Conservation (phyloP, 2,888 invertebrate genomes). For the Caenorhabditis drosophilae region DNA sequence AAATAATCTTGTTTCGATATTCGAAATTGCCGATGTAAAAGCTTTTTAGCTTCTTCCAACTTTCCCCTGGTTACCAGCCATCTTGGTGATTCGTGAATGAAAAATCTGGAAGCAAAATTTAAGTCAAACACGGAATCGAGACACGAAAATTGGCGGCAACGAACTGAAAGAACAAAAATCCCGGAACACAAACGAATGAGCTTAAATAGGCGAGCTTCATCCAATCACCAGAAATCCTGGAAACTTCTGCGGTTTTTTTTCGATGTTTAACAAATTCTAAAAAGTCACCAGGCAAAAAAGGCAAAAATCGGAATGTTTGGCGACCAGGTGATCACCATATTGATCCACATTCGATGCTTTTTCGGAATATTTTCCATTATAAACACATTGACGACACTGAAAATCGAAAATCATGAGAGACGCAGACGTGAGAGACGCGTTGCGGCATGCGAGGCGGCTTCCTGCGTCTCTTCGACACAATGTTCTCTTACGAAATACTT, state of each 20-base stretch:
- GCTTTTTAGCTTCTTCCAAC: slow-evolving; percentile 54
- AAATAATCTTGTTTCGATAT: slow-evolving; percentile 34
- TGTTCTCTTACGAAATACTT: slow-evolving; percentile 34
- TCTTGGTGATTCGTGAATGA: slow-evolving; percentile 49
- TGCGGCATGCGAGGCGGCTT: too few species aligned
- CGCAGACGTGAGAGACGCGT: too few species aligned
- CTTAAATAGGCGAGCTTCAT: slow-evolving; percentile 23
- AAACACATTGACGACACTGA: slow-evolving; percentile 55
- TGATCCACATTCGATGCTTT: slow-evolving; percentile 58
- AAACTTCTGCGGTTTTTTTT: too few species aligned
- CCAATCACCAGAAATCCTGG: slow-evolving; percentile 27
- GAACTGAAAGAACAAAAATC: slow-evolving; percentile 35
- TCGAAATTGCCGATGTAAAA: slow-evolving; percentile 31
- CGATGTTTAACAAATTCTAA: not conserved
- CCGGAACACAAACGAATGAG: slow-evolving; percentile 36
- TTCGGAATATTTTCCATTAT: slow-evolving; percentile 64
- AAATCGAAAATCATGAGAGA: not conserved
- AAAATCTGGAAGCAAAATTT: slow-evolving; percentile 21
- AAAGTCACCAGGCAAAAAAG: slow-evolving; percentile 46
- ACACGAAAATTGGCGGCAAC: not conserved
- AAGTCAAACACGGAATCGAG: not conserved
- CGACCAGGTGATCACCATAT: slow-evolving; percentile 55
- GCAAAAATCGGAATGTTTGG: slow-evolving; percentile 63
- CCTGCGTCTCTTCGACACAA: too few species aligned
- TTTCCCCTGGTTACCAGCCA: slow-evolving; percentile 49